These are phyloP conservation scores for Acronicta alni DNA, from an alignment of 2,888 invertebrate species.

Conservation along the genomic window DNA sequence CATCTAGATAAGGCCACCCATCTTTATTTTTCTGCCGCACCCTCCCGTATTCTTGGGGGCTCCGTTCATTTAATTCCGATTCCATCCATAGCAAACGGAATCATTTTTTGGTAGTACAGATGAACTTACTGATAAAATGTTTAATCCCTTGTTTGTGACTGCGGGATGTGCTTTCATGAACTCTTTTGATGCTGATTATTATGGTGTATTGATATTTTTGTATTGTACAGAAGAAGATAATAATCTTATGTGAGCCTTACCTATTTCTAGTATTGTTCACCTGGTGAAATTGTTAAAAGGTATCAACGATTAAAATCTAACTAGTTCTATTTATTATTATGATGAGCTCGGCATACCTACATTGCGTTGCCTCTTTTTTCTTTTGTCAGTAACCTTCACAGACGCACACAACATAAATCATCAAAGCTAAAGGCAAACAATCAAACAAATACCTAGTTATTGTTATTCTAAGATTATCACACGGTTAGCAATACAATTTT, in stretches of 20 bases:
- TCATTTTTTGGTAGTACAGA: conserved; percentile 83
- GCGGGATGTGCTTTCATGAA: conserved; percentile 67
- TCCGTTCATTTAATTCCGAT: conserved; percentile 85
- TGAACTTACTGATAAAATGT: conserved; percentile 78
- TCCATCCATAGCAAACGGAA: conserved; percentile 84
- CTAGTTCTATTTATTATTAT: no score
- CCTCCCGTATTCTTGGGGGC: conserved; percentile 77
- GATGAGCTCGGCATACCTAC: no score
- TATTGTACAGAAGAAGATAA: conserved; percentile 39
- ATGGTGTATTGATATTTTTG: conserved; percentile 49
- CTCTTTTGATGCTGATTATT: conserved; percentile 57
- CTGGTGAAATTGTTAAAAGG: conserved; percentile 3
- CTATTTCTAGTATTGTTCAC: conserved; percentile 15
- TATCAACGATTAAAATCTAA: no score
- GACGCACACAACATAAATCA: no score
- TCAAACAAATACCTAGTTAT: no score
- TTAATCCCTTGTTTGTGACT: conserved; percentile 78
- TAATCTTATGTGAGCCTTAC: conserved; percentile 40
- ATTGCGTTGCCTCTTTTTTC: no score
- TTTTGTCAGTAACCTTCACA: no score
- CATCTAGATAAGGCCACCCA: conserved; percentile 86
- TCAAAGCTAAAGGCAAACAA: no score
- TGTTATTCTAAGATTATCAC: no score
- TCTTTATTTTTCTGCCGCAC: conserved; percentile 79
- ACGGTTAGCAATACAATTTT: no score